A percentile compares a stretch with the other conserved stretches of the same genome.
Evolutionary conservation across 1,140 invertebrate species (phyloP).

Genomic region (Conus betulinus): DNA sequence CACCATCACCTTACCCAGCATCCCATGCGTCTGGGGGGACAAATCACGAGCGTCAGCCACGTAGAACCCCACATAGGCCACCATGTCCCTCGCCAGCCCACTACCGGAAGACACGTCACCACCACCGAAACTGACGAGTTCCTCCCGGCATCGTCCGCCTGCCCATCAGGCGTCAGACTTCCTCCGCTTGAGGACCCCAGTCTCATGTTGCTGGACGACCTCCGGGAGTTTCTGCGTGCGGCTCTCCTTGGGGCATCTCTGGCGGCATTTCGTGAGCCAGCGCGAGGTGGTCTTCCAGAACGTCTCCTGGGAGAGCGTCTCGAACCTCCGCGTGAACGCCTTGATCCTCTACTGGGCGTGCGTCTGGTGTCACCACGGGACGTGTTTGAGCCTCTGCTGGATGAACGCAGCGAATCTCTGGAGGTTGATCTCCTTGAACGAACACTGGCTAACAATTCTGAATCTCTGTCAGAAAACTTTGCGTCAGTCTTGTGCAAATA

Average conservation of each 20-base stretch:
- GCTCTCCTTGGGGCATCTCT: neutral
- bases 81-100: neutral
- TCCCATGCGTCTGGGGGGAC: conserved; percentile 25
- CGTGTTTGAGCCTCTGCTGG: neutral
- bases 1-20: conserved; percentile 20
- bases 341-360: neutral
- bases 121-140: neutral
- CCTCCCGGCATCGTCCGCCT: neutral
- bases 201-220: neutral
- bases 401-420: neutral
- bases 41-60: conserved; percentile 31
- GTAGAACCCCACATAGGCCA: conserved; percentile 36
- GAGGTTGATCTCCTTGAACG: neutral
- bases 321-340: neutral
- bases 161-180: neutral
- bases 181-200: neutral
- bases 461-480: neutral
- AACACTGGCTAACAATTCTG: neutral
- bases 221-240: neutral
- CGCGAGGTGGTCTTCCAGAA: neutral
- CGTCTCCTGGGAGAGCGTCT: neutral
- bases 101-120: neutral
- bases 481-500: no score
- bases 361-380: neutral
- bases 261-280: neutral